phyloP scores from a whole-genome alignment of 2,888 invertebrate species.

The Aproaerema taeniolella region DNA sequence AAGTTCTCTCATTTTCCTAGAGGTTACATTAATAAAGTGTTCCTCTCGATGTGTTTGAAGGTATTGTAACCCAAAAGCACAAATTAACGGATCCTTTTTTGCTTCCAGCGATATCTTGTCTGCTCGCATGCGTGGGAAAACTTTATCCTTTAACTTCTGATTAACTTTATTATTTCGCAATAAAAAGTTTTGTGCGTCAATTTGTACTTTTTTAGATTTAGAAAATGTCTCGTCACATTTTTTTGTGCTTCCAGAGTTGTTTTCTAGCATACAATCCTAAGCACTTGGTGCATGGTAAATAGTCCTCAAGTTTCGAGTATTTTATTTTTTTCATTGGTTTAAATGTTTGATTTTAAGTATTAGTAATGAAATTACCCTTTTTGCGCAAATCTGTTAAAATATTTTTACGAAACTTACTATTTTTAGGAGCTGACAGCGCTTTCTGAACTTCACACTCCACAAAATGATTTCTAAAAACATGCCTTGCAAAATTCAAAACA shows the following conservation, averaged over 20 bases:
- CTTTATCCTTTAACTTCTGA: not conserved
- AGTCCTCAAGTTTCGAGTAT: too few species aligned
- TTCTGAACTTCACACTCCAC: too few species aligned
- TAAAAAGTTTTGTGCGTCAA: not conserved
- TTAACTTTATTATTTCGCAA: not conserved
- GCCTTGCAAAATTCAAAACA: too few species aligned
- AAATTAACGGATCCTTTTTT: not conserved
- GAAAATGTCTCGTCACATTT: not conserved
- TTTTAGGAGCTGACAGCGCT: too few species aligned
- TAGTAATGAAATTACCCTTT: too few species aligned
- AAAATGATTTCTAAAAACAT: too few species aligned
- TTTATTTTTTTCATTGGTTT: too few species aligned
- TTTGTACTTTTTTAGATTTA: not conserved
- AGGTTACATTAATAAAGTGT: not conserved
- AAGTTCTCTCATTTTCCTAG: slow-evolving; percentile 8
- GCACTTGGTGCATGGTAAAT: too few species aligned
- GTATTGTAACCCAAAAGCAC: slow-evolving; percentile 4
- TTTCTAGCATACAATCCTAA: not conserved
- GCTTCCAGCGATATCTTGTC: not conserved
- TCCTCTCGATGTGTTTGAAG: not conserved
- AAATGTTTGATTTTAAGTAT: too few species aligned
- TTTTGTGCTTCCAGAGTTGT: not conserved
- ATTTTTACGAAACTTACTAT: too few species aligned
- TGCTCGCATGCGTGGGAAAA: not conserved
- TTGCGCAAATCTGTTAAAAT: too few species aligned